phyloP scores from a whole-genome alignment of 2,888 invertebrate genomes.

The Trichogramma evanescens region DNA sequence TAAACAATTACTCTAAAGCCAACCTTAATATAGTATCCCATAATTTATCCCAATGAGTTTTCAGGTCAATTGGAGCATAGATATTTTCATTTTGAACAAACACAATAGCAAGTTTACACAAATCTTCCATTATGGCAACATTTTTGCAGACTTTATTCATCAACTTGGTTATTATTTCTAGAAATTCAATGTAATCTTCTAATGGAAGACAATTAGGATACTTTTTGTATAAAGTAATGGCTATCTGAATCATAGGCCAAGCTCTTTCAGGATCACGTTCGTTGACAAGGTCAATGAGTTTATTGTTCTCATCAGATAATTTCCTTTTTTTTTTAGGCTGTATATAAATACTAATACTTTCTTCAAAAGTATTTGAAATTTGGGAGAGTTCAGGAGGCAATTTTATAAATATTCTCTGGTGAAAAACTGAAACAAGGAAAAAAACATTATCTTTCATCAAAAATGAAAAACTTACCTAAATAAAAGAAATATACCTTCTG shows the following conservation, averaged over 20 bases:
- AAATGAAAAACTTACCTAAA: neutral
- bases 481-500: slow-evolving; percentile 35
- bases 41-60: slow-evolving; percentile 41
- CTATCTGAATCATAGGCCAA: slow-evolving; percentile 47
- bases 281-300: slow-evolving; percentile 31
- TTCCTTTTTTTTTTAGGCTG: slow-evolving; percentile 36
- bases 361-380: slow-evolving; percentile 3
- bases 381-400: slow-evolving; percentile 6
- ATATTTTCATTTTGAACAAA: slow-evolving; percentile 37
- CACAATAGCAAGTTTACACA: slow-evolving; percentile 40
- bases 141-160: slow-evolving; percentile 37
- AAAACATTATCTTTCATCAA: neutral
- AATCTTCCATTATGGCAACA: slow-evolving; percentile 36
- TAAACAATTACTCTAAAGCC: neutral
- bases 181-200: slow-evolving; percentile 40
- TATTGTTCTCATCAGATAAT: slow-evolving; percentile 20
- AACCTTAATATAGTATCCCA: slow-evolving; percentile 47
- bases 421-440: slow-evolving; percentile 11
- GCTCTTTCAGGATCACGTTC: slow-evolving; percentile 39
- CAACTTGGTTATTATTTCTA: slow-evolving; percentile 43
- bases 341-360: slow-evolving; percentile 18
- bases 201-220: slow-evolving; percentile 45
- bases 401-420: slow-evolving; percentile 12
- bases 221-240: slow-evolving; percentile 40
- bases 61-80: slow-evolving; percentile 24